Base-by-base conservation (phyloP, 2,113 vertebrate species). In the Pachyramphus minor region DNA sequence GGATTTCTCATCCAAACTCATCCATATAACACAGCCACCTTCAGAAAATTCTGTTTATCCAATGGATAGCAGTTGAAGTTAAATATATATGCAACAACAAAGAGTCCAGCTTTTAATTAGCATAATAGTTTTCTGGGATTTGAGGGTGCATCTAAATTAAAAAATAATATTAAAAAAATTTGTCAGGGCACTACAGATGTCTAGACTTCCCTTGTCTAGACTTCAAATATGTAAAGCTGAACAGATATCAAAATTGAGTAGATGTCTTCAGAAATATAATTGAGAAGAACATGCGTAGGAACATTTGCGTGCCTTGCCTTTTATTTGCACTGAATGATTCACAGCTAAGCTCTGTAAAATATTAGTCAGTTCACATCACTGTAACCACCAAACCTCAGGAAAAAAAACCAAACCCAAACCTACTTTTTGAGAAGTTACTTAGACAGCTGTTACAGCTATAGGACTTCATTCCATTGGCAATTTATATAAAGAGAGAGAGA, bases 291-390 rank as follows among this genome's bases (percentile, higher is more conserved):
- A 88, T 24, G 39, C 68, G 47, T 4, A 56, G n/a, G 50, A 91
- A 52, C 58, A 52, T 59, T 80, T 2, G 6, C 3, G 2, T 74
- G 64, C n/a, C 49, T 93, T 90, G 55, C 77, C 63, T 90, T 91
- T 95, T 78, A 72, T 83, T 85, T 95, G 84, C 80, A 68, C 39
- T 52, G 76, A 90, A 63, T 86, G 60, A 81, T 81, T 94, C 85
- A 78, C 64, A 45, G 87, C 60, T 84, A 86, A 88, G 60, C 73
- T 88, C 75, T 78, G 28, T 47, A 64, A 94, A 92, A 23, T 90
- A 72, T 91, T 84, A 90, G 85, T 88, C 88, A 69, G 35, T 90
- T 93, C 78, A 63, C 44, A 95, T 74, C 75, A 91, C 31, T 84
- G 68, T 74, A 94, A 80, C 22, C 22, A 84, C 20, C 42, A 93